A percentile compares a stretch with the other conserved stretches of the same genome.
phyloP scores from a whole-genome alignment of 92 coral and sea anemone genomes.

The Bergia sp. region DNA sequence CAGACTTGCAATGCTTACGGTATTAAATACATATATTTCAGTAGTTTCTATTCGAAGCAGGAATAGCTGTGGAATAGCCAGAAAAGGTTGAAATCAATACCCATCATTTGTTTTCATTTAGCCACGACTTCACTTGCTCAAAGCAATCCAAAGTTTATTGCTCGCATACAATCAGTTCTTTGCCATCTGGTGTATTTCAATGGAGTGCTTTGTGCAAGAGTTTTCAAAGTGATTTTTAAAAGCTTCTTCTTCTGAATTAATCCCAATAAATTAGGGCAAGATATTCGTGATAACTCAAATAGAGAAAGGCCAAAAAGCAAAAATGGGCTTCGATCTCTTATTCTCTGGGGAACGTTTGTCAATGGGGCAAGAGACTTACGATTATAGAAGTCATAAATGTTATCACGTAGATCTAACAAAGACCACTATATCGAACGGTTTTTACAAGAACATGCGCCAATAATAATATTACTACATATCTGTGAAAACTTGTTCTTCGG shows the following conservation, averaged over 20 bases:
- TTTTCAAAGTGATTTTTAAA: conserved; percentile 32
- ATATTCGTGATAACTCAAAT: conserved; percentile 2
- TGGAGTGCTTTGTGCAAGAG: conserved; percentile 38
- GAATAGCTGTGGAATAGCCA: background rate
- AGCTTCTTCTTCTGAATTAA: conserved; percentile 37
- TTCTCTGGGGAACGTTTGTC: conserved; percentile 38
- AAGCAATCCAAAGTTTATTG: conserved; percentile 37
- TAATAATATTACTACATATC: background rate
- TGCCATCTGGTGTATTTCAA: conserved; percentile 46
- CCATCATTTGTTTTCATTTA: conserved; percentile 25
- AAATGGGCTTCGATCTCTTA: conserved; percentile 3
- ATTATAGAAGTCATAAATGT: conserved; percentile 18
- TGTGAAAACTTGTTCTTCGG: background rate
- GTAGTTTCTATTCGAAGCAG: background rate
- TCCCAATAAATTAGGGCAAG: conserved; percentile 20
- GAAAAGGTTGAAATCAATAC: conserved; percentile 10
- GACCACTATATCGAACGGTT: background rate
- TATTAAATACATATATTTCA: background rate
- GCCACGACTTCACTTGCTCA: background rate
- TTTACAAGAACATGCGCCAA: background rate
- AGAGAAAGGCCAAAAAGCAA: background rate
- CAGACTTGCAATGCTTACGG: conserved; percentile 5
- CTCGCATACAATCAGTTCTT: conserved; percentile 17
- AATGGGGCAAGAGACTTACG: conserved; percentile 24
- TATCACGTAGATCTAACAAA: conserved; percentile 20